Conservation (phyloP, 2,113 vertebrate species). For the cattle (Bos taurus) region ARS-UCD2.0 NC_037329.1:41671501-41672000, state of each 20-base stretch:
- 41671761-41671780: constrained; percentile 2
- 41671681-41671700: background rate
- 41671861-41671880: background rate
- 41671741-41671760: background rate
- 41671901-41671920: background rate
- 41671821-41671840: background rate
- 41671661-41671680: background rate
- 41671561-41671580: background rate
- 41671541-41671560: background rate
- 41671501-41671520: background rate
- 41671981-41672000: background rate
- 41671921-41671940: background rate
- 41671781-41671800: background rate
- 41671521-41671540: background rate
- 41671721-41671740: background rate
- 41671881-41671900: background rate
- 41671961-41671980: background rate
- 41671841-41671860: background rate
- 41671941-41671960: background rate
- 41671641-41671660: background rate
- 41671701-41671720: background rate
- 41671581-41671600: constrained; percentile 11
- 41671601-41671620: background rate
- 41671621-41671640: background rate
- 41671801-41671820: background rate